A percentile compares a stretch with the other conserved stretches of the same genome.
These are phyloP conservation scores for Scaptomyza cyrtandrae DNA, from an alignment of 2,888 invertebrate species.

Conservation along the genomic window DNA sequence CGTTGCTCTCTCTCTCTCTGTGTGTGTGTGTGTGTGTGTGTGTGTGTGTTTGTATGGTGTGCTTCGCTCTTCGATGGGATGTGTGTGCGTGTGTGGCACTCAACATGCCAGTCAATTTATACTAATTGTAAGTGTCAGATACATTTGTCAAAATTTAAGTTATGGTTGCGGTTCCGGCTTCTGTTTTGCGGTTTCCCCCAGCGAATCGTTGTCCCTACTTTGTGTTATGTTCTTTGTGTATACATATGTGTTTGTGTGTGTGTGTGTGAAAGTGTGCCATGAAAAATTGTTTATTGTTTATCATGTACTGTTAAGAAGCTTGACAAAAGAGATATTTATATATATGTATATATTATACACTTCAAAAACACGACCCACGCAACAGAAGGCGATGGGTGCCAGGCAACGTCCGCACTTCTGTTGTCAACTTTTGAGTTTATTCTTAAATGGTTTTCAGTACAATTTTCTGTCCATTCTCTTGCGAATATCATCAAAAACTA, in stretches of 20 bases:
- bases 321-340: constrained; percentile 43
- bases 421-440: constrained; percentile 50
- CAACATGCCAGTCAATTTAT: constrained; percentile 81
- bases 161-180: constrained; percentile 69
- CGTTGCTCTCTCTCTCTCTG: neutral
- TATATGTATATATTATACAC: neutral
- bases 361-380: constrained; percentile 6
- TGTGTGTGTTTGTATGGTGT: constrained; percentile 1
- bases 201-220: constrained; percentile 45
- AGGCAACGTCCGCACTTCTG: constrained; percentile 15
- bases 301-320: constrained; percentile 67
- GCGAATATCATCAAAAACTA: constrained; percentile 55
- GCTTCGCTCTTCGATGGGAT: constrained; percentile 13
- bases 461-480: constrained; percentile 56
- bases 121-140: constrained; percentile 80
- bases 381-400: constrained; percentile 3
- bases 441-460: constrained; percentile 54
- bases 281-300: constrained; percentile 75
- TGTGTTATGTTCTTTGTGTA: constrained; percentile 18
- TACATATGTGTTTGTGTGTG: neutral
- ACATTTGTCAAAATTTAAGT: constrained; percentile 80
- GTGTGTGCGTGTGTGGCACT: constrained; percentile 72
- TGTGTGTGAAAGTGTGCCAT: constrained; percentile 46
- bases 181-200: constrained; percentile 63
- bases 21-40: constrained; percentile 11